Evolutionary conservation across 2,888 invertebrate species (phyloP), one percentile per base, ranked within the genome.

Genomic region (Amphipyra berbera): DNA sequence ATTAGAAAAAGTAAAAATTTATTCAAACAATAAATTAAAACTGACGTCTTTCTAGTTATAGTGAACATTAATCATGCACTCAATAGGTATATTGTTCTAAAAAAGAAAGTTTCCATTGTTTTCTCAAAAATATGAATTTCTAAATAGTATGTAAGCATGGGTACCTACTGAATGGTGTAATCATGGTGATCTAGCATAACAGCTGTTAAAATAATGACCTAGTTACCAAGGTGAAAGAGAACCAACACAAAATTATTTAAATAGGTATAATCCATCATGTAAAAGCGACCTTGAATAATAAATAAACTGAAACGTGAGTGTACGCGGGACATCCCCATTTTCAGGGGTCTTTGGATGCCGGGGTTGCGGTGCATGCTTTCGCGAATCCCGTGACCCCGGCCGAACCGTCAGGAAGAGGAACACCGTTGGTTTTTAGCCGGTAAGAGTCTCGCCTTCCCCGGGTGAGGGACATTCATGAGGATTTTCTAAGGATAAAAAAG

Each of bases 191-290:
- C 33, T 12, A 15, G 12, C 35, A 33, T 12, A 37, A 38, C 76
- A 74, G 7, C 67, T 74, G 76, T 21, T 42, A 30, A 55, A 76
- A 75, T 54, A 67, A 27, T 75, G 71, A 75, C 76, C 73, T 15
- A 60, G 14, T 42, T 56, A 47, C 13, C 48, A 61, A 56, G 21
- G 21, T 30, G 12, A 2, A 4, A n/a, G 2, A 8, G 6, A 30
- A 1, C 30, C 30, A 30, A 30, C 30, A 30, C 30, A 30, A 30
- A 30, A 30, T 30, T 30, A 30, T 30, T 2, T 4, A 4, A 30
- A 30, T 30, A 30, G 30, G 30, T 30, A 30, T 7, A 6, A 30
- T 30, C 30, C 30, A 30, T 1, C 0, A 7, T 30, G 30, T 30
- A 30, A 30, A 7, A 37, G 33, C 9, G 37, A 2, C 37, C 37